Conservation (phyloP, 2,888 invertebrate genomes). For the Drosophila kokeensis region DNA sequence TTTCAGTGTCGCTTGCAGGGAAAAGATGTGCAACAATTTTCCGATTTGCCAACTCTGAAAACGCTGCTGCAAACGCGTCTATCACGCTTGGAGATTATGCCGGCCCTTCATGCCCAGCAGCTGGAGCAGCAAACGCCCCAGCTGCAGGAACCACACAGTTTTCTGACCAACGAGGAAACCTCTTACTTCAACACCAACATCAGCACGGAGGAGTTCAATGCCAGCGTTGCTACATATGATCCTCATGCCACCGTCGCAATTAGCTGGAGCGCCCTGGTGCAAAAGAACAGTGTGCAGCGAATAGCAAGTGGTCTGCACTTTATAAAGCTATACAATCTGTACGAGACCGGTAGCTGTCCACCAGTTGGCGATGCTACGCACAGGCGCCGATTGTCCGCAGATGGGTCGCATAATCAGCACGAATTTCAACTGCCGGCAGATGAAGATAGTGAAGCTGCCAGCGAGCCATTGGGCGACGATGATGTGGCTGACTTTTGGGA, state of each 20-base stretch:
- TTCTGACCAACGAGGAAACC: conserved; percentile 84
- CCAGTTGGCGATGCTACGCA: conserved; percentile 43
- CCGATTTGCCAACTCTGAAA: conserved; percentile 48
- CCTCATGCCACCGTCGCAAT: conserved; percentile 83
- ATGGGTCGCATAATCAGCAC: conserved; percentile 33
- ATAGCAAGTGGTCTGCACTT: conserved; percentile 82
- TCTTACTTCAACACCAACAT: conserved; percentile 81
- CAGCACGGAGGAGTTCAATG: conserved; percentile 84
- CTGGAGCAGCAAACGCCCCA: conserved; percentile 70
- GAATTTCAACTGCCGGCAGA: conserved; percentile 65
- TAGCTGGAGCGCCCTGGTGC: conserved; percentile 82
- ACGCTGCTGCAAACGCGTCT: conserved; percentile 66
- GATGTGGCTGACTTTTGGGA: conserved; percentile 84
- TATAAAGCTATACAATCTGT: conserved; percentile 83
- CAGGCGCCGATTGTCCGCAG: conserved; percentile 37
- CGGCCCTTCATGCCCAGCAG: conserved; percentile 61
- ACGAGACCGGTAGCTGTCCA: conserved; percentile 82
- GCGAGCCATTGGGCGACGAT: conserved; percentile 68
- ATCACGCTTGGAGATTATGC: conserved; percentile 78
- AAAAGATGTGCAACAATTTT: conserved; percentile 33
- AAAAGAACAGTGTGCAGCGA: conserved; percentile 68
- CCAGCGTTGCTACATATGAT: conserved; percentile 77
- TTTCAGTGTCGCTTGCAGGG: conserved; percentile 81
- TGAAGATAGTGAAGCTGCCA: conserved; percentile 46
- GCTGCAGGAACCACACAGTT: conserved; percentile 80